Conservation (phyloP, 2,888 invertebrate species). For the Pollenia angustigena region DNA sequence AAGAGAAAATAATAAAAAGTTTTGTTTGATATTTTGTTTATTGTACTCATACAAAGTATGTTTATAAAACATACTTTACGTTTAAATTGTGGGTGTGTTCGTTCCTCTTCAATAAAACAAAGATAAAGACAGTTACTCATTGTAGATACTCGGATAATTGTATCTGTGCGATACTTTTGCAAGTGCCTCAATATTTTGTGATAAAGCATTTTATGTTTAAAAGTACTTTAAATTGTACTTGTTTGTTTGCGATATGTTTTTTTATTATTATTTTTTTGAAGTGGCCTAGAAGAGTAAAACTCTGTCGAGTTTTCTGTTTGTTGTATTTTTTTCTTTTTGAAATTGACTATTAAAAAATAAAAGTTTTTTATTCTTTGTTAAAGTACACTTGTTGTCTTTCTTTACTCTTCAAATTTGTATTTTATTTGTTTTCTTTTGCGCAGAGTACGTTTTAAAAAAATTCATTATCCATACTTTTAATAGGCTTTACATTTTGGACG, state of each 20-base stretch:
- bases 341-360: conserved; percentile 57
- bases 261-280: conserved; percentile 7
- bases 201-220: conserved; percentile 68
- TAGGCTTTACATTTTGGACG: conserved; percentile 9
- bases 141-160: neutral
- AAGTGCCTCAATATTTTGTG: conserved; percentile 62
- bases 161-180: conserved; percentile 40
- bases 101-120: neutral
- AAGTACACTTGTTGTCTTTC: conserved; percentile 64
- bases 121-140: conserved; percentile 33
- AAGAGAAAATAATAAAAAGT: conserved; percentile 24
- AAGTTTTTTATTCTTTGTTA: conserved; percentile 61
- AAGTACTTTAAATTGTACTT: conserved; percentile 52
- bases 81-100: conserved; percentile 41
- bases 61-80: conserved; percentile 21
- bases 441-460: conserved; percentile 27
- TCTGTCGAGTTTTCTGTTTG: conserved; percentile 47
- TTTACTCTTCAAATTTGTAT: conserved; percentile 34
- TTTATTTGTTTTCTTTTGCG: conserved; percentile 11
- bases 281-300: conserved; percentile 46
- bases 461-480: conserved; percentile 56
- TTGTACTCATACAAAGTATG: conserved; percentile 20
- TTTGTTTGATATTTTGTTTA: conserved; percentile 29
- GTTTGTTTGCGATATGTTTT: conserved; percentile 51
- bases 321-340: conserved; percentile 13